Evolutionary conservation across 2,797 vertebrate species (phyloP), one percentile per base, ranked within the genome.

Genomic region (Platyrinchus mystaceus): DNA sequence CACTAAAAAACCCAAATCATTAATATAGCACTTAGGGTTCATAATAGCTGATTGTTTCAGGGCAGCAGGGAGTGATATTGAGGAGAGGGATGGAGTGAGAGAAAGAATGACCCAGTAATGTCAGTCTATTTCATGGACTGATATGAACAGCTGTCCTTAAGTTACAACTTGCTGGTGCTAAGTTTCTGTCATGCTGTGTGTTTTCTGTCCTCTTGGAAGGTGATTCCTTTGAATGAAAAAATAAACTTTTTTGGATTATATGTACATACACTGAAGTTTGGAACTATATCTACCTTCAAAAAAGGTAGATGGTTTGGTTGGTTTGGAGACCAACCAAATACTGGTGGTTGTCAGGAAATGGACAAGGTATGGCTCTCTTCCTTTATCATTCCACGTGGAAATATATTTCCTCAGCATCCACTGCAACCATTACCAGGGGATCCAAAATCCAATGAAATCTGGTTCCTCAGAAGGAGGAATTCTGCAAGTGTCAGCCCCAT

Each of bases 81-180:
- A 73, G 50, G 34, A 60, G 13, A 73, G 16, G 4, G 8, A 16
- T 22, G 26, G 27, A 76, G 49, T 11, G 44, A 87, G 36, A 77
- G 18, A 44, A 90, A 63, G 12, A 71, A 34, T 10, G 27, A 67
- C 7, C 5, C 22, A 37, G 11, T 26, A 77, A 69, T 14, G 22
- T 46, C 32, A 34, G 10, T 59, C 43, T 53, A 0, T 74, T 84
- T 74, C 37, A 52, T 10, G 28, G 32, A 19, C 15, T 41, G 39
- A 43, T 43, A 26, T 0, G 1, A 74, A 34, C 4, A 12, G 3
- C 5, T 4, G 17, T 53, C 19, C 20, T 63, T 50, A 2, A 0
- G 37, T 77, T 81, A 55, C 37, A 60, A 6, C 12, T 84, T 90
- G 10, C 9, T 62, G 9, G 62, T 83, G 27, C 16, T 67, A 44